Evolutionary conservation across 2,797 vertebrate genomes (phyloP).

Genomic region (Lemur catta): DNA sequence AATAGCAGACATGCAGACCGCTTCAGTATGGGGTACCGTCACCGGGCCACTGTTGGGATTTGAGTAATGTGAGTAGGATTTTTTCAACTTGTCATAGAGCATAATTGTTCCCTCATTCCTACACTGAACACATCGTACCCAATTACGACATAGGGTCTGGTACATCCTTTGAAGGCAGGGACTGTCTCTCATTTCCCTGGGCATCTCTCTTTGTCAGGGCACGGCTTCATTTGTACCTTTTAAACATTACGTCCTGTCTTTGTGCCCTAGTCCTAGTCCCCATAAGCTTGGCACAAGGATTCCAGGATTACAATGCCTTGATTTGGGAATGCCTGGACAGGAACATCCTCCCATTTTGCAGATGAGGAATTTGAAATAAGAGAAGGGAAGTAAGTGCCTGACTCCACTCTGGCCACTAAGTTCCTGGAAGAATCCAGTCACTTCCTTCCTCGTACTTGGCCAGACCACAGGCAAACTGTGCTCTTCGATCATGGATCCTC

Average conservation of each 20-base stretch:
- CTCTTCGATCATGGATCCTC: constrained; percentile 75
- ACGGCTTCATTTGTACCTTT: background rate
- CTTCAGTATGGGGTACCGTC: background rate
- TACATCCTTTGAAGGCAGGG: background rate
- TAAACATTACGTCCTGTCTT: background rate
- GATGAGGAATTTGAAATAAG: constrained; percentile 33
- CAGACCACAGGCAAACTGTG: constrained; percentile 9
- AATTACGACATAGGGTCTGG: background rate
- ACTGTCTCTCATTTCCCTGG: background rate
- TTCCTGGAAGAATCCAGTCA: background rate
- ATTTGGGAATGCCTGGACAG: background rate
- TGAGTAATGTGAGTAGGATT: background rate
- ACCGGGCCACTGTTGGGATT: background rate
- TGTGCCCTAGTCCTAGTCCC: background rate
- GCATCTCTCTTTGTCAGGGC: too few relatives aligned
- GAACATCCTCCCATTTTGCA: background rate
- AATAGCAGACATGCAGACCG: background rate
- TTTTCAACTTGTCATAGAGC: background rate
- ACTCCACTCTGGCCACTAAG: background rate
- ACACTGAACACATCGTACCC: background rate
- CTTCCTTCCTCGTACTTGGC: background rate
- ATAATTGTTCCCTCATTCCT: background rate
- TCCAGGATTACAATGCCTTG: background rate
- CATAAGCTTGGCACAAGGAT: background rate
- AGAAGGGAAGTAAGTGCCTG: background rate